These are phyloP conservation scores for Thamnaconus septentrionalis DNA, from an alignment of 2,113 vertebrate species.

Conservation along the genomic window DNA sequence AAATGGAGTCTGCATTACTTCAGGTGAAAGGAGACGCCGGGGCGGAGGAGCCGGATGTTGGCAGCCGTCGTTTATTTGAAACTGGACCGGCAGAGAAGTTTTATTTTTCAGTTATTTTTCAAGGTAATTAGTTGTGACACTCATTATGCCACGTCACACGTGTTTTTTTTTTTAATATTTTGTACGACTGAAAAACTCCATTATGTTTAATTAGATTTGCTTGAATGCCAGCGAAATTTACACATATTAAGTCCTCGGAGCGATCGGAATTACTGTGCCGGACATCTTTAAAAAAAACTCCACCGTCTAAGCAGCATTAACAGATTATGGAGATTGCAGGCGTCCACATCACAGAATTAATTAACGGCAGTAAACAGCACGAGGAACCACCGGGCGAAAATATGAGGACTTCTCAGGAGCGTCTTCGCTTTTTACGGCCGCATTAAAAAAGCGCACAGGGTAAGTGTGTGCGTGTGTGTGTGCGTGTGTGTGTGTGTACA, in stretches of 20 bases:
- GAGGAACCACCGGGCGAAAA: conserved; percentile 34
- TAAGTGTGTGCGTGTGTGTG: conserved; percentile 7
- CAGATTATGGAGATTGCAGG: conserved; percentile 16
- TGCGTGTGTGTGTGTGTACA: conserved; percentile 16
- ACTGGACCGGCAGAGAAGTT: conserved; percentile 3
- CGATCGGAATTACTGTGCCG: background rate
- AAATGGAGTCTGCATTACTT: conserved; percentile 74
- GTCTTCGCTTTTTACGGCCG: conserved; percentile 47
- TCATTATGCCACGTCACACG: background rate
- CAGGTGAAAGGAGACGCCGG: conserved; percentile 52
- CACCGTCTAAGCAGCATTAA: conserved; percentile 8
- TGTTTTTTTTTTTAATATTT: background rate
- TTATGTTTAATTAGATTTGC: background rate
- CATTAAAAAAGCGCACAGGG: conserved; percentile 53
- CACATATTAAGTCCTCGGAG: background rate
- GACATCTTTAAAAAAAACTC: conserved; percentile 6
- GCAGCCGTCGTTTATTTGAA: conserved; percentile 14
- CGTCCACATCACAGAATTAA: conserved; percentile 17
- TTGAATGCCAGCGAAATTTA: background rate
- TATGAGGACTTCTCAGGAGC: conserved; percentile 44
- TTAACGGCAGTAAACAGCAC: conserved; percentile 30
- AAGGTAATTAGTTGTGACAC: background rate
- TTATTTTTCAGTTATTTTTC: conserved; percentile 2
- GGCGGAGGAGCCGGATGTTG: background rate
- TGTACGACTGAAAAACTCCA: no score